phyloP scores from a whole-genome alignment of 2,888 invertebrate genomes.

The Syritta pipiens region DNA sequence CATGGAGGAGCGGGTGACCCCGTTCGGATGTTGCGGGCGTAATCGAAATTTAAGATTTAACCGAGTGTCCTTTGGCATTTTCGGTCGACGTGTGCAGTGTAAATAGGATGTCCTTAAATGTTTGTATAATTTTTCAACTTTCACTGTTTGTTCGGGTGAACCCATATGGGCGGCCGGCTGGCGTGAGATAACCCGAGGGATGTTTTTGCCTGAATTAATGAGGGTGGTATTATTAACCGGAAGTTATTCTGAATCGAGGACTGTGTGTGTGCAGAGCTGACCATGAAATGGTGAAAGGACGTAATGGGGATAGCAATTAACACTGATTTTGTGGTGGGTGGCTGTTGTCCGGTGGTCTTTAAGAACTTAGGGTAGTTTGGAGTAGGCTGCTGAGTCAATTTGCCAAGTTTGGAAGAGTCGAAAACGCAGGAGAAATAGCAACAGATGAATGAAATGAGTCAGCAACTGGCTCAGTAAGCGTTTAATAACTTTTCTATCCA shows the following conservation, averaged over 20 bases:
- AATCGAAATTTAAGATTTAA: slow-evolving; percentile 4
- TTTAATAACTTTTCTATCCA: no score
- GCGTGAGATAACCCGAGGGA: background rate
- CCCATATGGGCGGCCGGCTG: background rate
- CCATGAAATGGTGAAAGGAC: slow-evolving; percentile 12
- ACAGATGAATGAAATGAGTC: no score
- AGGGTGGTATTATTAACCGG: slow-evolving; percentile 4
- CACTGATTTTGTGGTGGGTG: background rate
- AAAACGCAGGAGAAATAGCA: no score
- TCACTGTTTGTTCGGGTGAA: background rate
- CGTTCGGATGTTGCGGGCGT: background rate
- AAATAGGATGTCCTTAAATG: background rate
- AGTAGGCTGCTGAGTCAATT: no score
- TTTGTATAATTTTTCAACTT: background rate
- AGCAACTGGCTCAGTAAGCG: no score
- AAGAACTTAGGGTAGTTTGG: no score
- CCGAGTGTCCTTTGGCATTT: background rate
- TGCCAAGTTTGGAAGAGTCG: no score
- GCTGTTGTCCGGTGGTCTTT: no score
- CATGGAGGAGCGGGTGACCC: background rate
- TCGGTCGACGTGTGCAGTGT: background rate
- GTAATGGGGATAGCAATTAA: no score
- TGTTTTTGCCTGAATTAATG: slow-evolving; percentile 2
- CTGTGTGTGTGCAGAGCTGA: background rate
- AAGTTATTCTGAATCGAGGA: background rate